Evolutionary conservation across 2,888 invertebrate species (phyloP).

Genomic region (Bombylius major): DNA sequence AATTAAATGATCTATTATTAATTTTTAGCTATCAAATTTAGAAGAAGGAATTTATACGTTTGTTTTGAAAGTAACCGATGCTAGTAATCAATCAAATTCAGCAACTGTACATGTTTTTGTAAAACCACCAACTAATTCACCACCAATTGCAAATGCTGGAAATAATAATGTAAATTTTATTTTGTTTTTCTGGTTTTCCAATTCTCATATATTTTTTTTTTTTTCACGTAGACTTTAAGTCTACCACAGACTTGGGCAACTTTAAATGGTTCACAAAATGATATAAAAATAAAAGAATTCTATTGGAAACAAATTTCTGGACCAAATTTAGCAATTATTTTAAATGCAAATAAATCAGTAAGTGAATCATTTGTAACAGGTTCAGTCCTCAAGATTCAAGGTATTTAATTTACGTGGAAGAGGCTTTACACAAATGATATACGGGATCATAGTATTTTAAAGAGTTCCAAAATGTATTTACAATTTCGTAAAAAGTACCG

Average conservation of each 20-base stretch:
- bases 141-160: slow-evolving; percentile 60
- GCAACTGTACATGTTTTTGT: slow-evolving; percentile 89
- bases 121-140: slow-evolving; percentile 75
- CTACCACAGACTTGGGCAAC: slow-evolving; percentile 70
- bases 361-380: neutral
- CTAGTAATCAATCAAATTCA: slow-evolving; percentile 73
- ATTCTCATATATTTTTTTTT: neutral
- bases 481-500: too few species aligned
- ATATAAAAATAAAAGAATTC: slow-evolving; percentile 68
- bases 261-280: slow-evolving; percentile 74
- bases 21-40: slow-evolving; percentile 58
- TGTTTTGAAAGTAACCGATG: slow-evolving; percentile 83
- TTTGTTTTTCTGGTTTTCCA: neutral
- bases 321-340: slow-evolving; percentile 46
- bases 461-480: too few species aligned
- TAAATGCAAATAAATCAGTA: slow-evolving; percentile 44
- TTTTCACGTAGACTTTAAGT: slow-evolving; percentile 54
- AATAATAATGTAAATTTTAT: slow-evolving; percentile 36
- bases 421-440: too few species aligned
- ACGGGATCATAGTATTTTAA: too few species aligned
- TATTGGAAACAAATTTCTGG: slow-evolving; percentile 71
- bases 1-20: too few species aligned
- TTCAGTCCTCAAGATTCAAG: too few species aligned
- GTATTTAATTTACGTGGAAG: too few species aligned
- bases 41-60: slow-evolving; percentile 93